These are phyloP conservation scores for Caenorhabditis sulstoni DNA, from an alignment of 2,888 invertebrate species.

Conservation along the genomic window DNA sequence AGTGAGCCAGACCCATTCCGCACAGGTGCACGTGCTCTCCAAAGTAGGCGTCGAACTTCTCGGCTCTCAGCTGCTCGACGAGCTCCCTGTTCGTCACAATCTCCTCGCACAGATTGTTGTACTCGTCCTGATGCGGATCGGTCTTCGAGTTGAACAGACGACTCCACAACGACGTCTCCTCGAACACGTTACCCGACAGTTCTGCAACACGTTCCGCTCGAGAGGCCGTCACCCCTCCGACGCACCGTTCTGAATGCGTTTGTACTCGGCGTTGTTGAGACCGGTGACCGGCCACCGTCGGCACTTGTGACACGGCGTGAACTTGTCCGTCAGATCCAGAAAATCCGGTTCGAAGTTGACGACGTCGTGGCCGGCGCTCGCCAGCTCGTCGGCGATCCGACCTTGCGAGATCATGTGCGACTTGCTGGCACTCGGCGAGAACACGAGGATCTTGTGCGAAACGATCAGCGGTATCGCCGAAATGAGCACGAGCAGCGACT, in stretches of 20 bases:
- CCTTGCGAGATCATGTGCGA: conserved; percentile 73
- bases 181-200: conserved; percentile 38
- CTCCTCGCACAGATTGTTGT: conserved; percentile 58
- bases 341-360: conserved; percentile 67
- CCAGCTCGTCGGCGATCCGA: conserved; percentile 72
- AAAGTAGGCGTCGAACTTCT: conserved; percentile 69
- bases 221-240: too few species aligned
- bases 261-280: conserved; percentile 40
- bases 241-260: conserved; percentile 44
- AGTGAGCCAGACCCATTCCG: conserved; percentile 60
- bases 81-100: conserved; percentile 55
- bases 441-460: conserved; percentile 63
- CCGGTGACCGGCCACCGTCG: conserved; percentile 61
- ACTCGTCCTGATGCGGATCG: conserved; percentile 54
- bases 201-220: conserved; percentile 19
- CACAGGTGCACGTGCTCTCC: conserved; percentile 65
- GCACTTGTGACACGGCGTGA: conserved; percentile 52
- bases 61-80: conserved; percentile 59
- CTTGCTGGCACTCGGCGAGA: conserved; percentile 64
- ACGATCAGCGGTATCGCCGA: too few species aligned
- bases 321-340: conserved; percentile 55
- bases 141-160: conserved; percentile 35
- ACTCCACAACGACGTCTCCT: conserved; percentile 36
- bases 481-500: too few species aligned
- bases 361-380: conserved; percentile 73